Evolutionary conservation across 2,888 invertebrate species (phyloP).

Genomic region (Nipponacmea schrenckii): DNA sequence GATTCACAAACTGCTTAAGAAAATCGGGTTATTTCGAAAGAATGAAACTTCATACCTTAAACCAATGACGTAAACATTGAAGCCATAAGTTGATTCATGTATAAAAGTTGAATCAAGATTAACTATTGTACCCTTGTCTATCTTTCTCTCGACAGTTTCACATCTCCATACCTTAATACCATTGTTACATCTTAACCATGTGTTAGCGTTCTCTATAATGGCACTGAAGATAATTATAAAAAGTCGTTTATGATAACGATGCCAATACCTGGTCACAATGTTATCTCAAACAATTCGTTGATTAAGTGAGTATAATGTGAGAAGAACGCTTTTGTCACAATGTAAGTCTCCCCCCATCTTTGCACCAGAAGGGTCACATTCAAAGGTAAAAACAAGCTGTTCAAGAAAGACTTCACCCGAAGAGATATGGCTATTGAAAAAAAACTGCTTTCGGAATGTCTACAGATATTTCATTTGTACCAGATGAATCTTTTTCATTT

Average conservation of each 20-base stretch:
- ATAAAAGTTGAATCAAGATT: conserved; percentile 41
- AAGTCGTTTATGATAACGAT: background rate
- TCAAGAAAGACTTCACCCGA: no score
- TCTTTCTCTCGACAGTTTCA: conserved; percentile 39
- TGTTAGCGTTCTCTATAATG: conserved; percentile 40
- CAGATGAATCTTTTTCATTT: no score
- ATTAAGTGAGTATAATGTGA: background rate
- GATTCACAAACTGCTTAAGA: no score
- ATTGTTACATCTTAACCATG: conserved; percentile 38
- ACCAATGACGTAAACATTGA: conserved; percentile 50
- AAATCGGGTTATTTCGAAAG: no score
- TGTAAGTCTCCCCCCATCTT: no score
- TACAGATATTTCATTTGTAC: background rate
- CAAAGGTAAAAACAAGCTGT: no score
- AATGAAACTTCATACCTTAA: conserved; percentile 29
- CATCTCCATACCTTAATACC: conserved; percentile 34
- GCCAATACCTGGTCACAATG: background rate
- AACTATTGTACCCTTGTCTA: conserved; percentile 27
- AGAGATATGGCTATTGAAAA: no score
- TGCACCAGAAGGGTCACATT: no score
- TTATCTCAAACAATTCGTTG: no score
- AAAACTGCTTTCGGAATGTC: background rate
- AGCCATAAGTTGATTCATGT: conserved; percentile 47
- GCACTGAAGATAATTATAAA: conserved; percentile 29
- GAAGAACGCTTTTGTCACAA: no score